These are phyloP conservation scores for Remorina albescens DNA, from an alignment of 2,797 vertebrate genomes.

Conservation along the genomic window DNA sequence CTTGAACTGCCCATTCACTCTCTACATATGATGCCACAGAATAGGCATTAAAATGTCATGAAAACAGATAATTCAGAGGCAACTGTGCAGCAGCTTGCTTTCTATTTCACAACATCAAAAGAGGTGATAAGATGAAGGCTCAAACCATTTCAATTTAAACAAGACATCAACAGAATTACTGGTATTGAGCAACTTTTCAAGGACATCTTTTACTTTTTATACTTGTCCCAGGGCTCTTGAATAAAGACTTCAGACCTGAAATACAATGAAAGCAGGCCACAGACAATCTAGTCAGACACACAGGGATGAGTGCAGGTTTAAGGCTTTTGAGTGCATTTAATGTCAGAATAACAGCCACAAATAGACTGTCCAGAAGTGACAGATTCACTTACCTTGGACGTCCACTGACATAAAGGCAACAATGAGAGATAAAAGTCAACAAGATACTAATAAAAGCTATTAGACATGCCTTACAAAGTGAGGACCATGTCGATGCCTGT, in stretches of 20 bases:
- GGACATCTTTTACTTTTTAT: constrained; percentile 36
- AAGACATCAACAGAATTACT: constrained; percentile 16
- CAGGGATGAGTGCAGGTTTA: constrained; percentile 36
- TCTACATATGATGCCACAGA: constrained; percentile 30
- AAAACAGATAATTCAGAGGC: constrained; percentile 56
- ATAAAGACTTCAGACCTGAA: constrained; percentile 39
- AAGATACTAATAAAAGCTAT: constrained; percentile 71
- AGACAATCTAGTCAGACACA: constrained; percentile 61
- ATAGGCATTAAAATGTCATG: constrained; percentile 53
- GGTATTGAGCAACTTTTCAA: constrained; percentile 34
- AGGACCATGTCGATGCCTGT: constrained; percentile 59
- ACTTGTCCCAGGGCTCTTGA: constrained; percentile 43
- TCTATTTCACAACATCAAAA: constrained; percentile 40
- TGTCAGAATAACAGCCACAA: constrained; percentile 58
- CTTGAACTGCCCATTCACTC: constrained; percentile 16
- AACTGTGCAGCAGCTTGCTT: constrained; percentile 55
- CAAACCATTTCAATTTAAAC: constrained; percentile 30
- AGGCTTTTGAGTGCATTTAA: constrained; percentile 45
- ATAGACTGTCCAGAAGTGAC: constrained; percentile 59
- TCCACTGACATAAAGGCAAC: constrained; percentile 66
- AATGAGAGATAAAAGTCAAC: constrained; percentile 78
- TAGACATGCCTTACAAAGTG: constrained; percentile 72
- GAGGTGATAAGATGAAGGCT: constrained; percentile 19
- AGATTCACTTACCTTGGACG: constrained; percentile 76
- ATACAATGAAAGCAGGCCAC: constrained; percentile 69